Evolutionary conservation across 2,888 invertebrate species (phyloP).

Genomic region (Hetaerina titia): DNA sequence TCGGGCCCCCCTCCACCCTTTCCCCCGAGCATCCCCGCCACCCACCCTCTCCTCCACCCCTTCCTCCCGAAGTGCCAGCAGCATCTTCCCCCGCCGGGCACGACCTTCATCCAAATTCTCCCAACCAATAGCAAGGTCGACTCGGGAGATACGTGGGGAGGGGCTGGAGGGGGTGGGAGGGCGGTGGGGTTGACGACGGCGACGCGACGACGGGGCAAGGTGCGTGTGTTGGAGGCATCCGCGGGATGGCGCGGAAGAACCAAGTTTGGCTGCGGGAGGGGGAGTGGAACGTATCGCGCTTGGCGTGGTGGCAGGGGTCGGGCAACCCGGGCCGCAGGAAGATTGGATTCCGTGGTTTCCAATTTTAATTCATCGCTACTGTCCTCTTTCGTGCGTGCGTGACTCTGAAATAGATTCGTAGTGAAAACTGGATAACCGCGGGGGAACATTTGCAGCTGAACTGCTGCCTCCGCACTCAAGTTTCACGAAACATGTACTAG

Average conservation of each 20-base stretch:
- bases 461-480: no score
- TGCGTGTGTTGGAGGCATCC: neutral
- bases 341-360: no score
- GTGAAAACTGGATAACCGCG: no score
- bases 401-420: no score
- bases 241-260: neutral
- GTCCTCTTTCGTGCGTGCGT: no score
- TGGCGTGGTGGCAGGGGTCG: neutral
- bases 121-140: constrained; percentile 43
- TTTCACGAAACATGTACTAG: no score
- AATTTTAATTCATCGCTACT: no score
- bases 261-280: neutral
- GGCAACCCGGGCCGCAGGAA: no score
- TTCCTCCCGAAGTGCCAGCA: neutral
- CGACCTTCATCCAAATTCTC: constrained; percentile 62
- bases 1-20: neutral
- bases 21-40: neutral
- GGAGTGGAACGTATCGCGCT: neutral
- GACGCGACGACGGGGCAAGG: neutral
- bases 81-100: constrained; percentile 15
- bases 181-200: neutral
- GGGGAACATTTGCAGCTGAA: no score
- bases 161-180: neutral
- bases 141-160: neutral
- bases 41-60: neutral